Evolutionary conservation across 2,888 invertebrate genomes (phyloP).

Genomic region (Pandemis cinnamomeana): DNA sequence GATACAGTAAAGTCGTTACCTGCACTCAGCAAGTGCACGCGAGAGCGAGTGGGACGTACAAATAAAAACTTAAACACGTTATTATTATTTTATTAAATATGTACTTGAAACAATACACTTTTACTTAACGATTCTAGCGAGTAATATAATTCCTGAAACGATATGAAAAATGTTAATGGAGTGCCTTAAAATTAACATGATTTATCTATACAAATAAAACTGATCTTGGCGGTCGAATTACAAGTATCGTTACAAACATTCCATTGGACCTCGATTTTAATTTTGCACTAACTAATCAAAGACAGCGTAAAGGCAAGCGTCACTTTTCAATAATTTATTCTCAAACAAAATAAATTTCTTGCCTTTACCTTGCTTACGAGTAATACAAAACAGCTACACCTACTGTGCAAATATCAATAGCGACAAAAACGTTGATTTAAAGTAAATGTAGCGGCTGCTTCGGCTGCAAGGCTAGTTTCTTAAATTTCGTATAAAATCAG

Average conservation of each 20-base stretch:
- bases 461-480: conserved; percentile 22
- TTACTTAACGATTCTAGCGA: conserved; percentile 81
- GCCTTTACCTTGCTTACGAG: conserved; percentile 34
- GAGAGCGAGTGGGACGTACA: conserved; percentile 29
- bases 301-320: conserved; percentile 58
- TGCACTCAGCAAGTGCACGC: conserved; percentile 49
- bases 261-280: conserved; percentile 82
- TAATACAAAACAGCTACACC: conserved; percentile 37
- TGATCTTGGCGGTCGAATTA: conserved; percentile 70
- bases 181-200: conserved; percentile 78
- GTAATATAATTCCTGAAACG: conserved; percentile 78
- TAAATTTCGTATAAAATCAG: conserved; percentile 23
- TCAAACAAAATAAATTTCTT: conserved; percentile 10
- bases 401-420: conserved; percentile 37
- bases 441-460: conserved; percentile 5
- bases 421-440: conserved; percentile 33
- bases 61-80: conserved; percentile 59
- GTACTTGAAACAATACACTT: conserved; percentile 80
- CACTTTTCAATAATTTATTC: neutral
- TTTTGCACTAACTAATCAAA: conserved; percentile 74
- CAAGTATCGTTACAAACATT: conserved; percentile 72
- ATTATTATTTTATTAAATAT: conserved; percentile 78
- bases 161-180: conserved; percentile 70
- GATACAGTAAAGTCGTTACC: conserved; percentile 61
- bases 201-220: conserved; percentile 72